Base-by-base conservation (phyloP, 2,888 invertebrate genomes). In the Caradrina clavipalpis region DNA sequence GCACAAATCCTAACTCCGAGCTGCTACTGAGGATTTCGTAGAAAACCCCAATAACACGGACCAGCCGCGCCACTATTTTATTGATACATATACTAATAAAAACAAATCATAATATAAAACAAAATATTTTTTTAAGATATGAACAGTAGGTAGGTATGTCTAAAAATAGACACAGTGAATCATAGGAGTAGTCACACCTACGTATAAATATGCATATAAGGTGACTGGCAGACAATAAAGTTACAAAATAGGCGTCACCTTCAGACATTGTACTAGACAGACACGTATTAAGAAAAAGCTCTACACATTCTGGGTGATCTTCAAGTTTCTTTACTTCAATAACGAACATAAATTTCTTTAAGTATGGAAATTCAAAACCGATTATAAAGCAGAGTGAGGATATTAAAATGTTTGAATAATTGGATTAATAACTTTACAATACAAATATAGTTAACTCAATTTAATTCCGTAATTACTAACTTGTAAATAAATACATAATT, bases 211-310 rank as follows among this genome's bases (percentile, higher is more conserved):
- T 42, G 21, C 66, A 13, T 45, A 76, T 53, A 60, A 42, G 76
- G 59, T 26, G 19, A 22, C n/a, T 51, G 19, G 15, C 42, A 56
- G 1, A 53, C 42, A 53, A 13, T 54, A 50, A 35, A 54, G 35
- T 60, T 50, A 47, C 76, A 53, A 76, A 72, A 60, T 60, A 56
- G 59, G 62, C 19, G 21, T 72, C n/a, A 72, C 77, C 77, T 76
- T 76, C 49, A 63, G 45, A 64, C 50, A 3, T 54, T n/a, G 21
- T 57, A 19, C n/a, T 5, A 51, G 13, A 51, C 15, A 35, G 17
- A 49, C 47, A 31, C 53, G 19, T 55, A 49, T 47, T 54, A 47
- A 55, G 22, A 15, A 45, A 35, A 51, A 58, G 49, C 15, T 31
- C 17, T 6, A 59, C 22, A 49, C 6, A 26, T 15, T 45, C 17